Conservation (phyloP, 2,797 vertebrate species). For the Crypturellus tataupa region DNA sequence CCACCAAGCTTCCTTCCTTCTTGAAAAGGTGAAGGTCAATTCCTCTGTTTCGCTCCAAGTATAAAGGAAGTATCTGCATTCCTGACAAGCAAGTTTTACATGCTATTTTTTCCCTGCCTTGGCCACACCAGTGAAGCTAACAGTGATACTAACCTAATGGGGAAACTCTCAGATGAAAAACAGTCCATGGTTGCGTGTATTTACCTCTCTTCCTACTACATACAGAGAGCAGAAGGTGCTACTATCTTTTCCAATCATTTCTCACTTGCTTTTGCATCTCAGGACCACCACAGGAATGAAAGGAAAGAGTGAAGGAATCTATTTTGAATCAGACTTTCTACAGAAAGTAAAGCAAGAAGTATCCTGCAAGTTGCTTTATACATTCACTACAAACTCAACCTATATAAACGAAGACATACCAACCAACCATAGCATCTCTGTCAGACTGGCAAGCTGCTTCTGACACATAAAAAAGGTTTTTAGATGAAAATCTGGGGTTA, state of each 20-base stretch:
- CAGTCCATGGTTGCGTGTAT: not conserved
- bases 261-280: not conserved
- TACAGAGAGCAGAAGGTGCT: not conserved
- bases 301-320: not conserved
- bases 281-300: not conserved
- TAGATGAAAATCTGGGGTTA: not conserved
- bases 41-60: not conserved
- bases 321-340: not conserved
- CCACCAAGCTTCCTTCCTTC: slow-evolving; percentile 40
- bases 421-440: not conserved
- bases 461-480: not conserved
- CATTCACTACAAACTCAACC: not conserved
- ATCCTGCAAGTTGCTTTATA: not conserved
- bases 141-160: not conserved
- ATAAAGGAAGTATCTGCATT: not conserved
- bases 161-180: not conserved
- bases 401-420: not conserved
- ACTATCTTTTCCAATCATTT: not conserved
- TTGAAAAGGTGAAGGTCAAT: slow-evolving; percentile 40
- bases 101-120: not conserved
- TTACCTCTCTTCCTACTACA: not conserved
- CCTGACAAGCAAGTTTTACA: not conserved
- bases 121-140: not conserved
- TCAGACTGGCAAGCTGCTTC: not conserved
- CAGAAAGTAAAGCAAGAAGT: not conserved